Conservation (phyloP, 2,888 invertebrate genomes). For the Hyalella azteca region DNA sequence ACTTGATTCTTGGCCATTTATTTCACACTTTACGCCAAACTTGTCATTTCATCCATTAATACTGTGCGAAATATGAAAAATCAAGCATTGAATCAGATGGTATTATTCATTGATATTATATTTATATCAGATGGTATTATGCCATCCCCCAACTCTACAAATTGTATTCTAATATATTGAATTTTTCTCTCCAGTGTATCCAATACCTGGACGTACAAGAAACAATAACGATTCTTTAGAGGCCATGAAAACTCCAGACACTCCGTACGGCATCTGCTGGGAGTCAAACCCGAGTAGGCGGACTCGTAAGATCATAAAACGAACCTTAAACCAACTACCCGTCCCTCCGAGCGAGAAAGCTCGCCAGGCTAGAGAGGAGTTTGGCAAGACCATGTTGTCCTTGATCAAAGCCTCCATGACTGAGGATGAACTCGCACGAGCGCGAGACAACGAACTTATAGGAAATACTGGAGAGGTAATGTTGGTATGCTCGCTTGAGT, state of each 20-base stretch:
- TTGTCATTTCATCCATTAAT: too few relatives aligned
- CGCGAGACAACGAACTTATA: background rate
- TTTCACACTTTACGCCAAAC: too few relatives aligned
- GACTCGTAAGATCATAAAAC: conserved; percentile 47
- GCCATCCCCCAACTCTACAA: background rate
- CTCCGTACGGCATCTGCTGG: conserved; percentile 65
- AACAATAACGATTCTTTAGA: conserved; percentile 40
- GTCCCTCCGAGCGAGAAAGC: conserved; percentile 14
- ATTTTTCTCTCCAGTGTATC: conserved; percentile 49
- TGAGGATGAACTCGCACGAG: conserved; percentile 21
- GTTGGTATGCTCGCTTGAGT: too few relatives aligned
- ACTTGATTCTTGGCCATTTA: too few relatives aligned
- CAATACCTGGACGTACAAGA: conserved; percentile 44
- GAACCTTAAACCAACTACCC: conserved; percentile 43
- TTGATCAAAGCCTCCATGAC: background rate
- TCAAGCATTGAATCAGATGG: too few relatives aligned
- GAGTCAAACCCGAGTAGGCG: conserved; percentile 46
- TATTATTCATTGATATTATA: too few relatives aligned
- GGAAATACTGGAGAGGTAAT: too few relatives aligned
- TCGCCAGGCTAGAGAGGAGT: background rate
- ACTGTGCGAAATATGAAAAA: too few relatives aligned
- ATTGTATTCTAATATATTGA: background rate
- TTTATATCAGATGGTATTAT: too few relatives aligned
- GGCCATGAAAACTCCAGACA: conserved; percentile 66
- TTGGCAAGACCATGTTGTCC: background rate